Conservation (phyloP, 2,113 vertebrate species). For the Chionodraco myersi region DNA sequence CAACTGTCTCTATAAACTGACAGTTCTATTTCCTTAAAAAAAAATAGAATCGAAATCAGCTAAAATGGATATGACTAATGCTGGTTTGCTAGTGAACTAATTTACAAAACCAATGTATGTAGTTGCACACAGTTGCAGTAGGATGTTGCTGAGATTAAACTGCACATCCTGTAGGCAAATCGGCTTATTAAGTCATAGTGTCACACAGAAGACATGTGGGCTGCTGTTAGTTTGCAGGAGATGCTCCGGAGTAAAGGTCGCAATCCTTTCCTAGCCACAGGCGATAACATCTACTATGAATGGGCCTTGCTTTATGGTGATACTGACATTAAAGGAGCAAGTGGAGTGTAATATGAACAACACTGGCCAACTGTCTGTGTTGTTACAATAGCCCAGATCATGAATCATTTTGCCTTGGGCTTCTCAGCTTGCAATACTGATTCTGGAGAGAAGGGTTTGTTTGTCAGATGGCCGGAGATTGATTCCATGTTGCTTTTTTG, state of each 20-base stretch:
- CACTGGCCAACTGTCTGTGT: slow-evolving; percentile 40
- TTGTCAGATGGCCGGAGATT: slow-evolving; percentile 47
- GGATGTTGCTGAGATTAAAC: slow-evolving; percentile 9
- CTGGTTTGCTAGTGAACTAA: neutral
- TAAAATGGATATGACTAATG: neutral
- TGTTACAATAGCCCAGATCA: slow-evolving; percentile 31
- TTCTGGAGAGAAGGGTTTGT: slow-evolving; percentile 43
- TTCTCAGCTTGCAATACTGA: slow-evolving; percentile 36
- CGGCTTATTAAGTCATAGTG: slow-evolving; percentile 10
- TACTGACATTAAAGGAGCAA: slow-evolving; percentile 54
- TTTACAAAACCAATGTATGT: neutral
- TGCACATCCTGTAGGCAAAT: slow-evolving; percentile 44
- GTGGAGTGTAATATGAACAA: slow-evolving; percentile 38
- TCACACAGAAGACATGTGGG: slow-evolving; percentile 56
- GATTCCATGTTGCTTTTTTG: slow-evolving; percentile 44
- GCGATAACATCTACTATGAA: slow-evolving; percentile 26
- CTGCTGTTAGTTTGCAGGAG: slow-evolving; percentile 46
- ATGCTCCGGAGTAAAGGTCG: slow-evolving; percentile 37
- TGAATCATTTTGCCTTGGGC: slow-evolving; percentile 37
- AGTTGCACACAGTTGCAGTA: neutral
- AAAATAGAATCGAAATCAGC: neutral
- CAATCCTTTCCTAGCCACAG: slow-evolving; percentile 32
- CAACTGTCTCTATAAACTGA: slow-evolving; percentile 24
- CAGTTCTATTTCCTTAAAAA: neutral
- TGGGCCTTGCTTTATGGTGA: slow-evolving; percentile 43